Conservation (phyloP, 1,140 invertebrate genomes). For the Heterodera schachtii region DNA sequence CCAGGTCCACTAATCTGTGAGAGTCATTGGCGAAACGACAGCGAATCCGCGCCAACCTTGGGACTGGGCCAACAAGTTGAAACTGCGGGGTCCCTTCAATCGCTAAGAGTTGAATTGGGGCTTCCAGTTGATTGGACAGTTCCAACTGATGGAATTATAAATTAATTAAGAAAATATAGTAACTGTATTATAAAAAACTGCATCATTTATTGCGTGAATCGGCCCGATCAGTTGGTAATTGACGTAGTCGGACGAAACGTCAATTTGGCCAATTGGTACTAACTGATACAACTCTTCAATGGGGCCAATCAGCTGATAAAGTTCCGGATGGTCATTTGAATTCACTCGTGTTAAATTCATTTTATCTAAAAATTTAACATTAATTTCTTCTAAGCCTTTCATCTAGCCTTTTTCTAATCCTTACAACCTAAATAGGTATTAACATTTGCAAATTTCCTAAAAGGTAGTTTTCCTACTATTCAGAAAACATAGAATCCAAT, state of each 20-base stretch:
- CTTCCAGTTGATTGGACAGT: background rate
- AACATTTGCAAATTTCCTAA: no score
- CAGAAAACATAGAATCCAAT: no score
- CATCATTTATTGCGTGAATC: no score
- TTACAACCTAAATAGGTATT: no score
- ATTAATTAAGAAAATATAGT: background rate
- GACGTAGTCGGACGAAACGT: background rate
- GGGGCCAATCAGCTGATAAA: background rate
- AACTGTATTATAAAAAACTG: no score
- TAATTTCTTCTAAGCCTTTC: no score
- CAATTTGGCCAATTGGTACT: background rate
- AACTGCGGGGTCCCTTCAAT: background rate
- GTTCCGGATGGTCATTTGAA: slow-evolving; percentile 4
- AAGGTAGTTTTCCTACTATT: no score
- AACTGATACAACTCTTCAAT: background rate
- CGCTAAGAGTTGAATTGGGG: slow-evolving; percentile 3
- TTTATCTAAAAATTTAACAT: background rate
- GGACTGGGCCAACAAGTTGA: slow-evolving; percentile 3
- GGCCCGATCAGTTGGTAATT: no score
- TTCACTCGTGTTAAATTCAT: background rate
- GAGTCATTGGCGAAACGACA: slow-evolving; percentile 16
- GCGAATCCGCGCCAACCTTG: background rate
- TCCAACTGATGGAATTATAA: background rate
- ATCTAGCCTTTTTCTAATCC: no score
- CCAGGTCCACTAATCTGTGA: background rate